A percentile compares a stretch with the other conserved stretches of the same genome.
These are phyloP conservation scores for Rhorus exstirpatorius DNA, from an alignment of 2,888 invertebrate genomes.

Conservation along the genomic window DNA sequence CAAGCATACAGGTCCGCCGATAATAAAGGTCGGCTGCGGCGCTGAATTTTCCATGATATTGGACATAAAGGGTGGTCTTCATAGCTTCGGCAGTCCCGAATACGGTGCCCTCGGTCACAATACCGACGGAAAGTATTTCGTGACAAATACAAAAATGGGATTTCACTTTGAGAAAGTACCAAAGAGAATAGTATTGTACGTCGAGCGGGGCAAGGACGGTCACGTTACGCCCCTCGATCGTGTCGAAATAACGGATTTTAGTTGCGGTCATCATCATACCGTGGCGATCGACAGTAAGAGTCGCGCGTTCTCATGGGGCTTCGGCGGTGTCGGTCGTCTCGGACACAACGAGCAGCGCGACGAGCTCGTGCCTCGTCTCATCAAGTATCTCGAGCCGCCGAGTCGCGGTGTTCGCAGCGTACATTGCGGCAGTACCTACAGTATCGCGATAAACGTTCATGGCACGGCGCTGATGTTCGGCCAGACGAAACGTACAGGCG, in stretches of 20 bases:
- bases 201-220: conserved; percentile 95
- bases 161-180: conserved; percentile 95
- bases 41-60: conserved; percentile 97
- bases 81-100: conserved; percentile 97
- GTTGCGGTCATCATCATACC: conserved; percentile 96
- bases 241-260: conserved; percentile 95
- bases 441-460: conserved; percentile 92
- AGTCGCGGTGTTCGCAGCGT: conserved; percentile 94
- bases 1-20: conserved; percentile 93
- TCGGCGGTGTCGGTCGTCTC: conserved; percentile 97
- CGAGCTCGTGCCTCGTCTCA: conserved; percentile 93
- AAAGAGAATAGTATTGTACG: conserved; percentile 93
- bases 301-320: conserved; percentile 97
- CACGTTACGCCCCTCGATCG: conserved; percentile 94
- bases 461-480: conserved; percentile 90
- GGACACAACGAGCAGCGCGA: conserved; percentile 98
- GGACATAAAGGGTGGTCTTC: conserved; percentile 95
- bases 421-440: conserved; percentile 95
- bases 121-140: conserved; percentile 97
- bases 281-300: conserved; percentile 96
- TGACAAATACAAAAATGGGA: conserved; percentile 94
- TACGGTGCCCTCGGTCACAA: conserved; percentile 98
- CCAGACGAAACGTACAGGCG: conserved; percentile 96
- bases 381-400: conserved; percentile 95
- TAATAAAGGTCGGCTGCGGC: conserved; percentile 95